Evolutionary conservation across 2,797 vertebrate species (phyloP), one percentile per base, ranked within the genome.

Genomic region (Sebastes paucispinis): DNA sequence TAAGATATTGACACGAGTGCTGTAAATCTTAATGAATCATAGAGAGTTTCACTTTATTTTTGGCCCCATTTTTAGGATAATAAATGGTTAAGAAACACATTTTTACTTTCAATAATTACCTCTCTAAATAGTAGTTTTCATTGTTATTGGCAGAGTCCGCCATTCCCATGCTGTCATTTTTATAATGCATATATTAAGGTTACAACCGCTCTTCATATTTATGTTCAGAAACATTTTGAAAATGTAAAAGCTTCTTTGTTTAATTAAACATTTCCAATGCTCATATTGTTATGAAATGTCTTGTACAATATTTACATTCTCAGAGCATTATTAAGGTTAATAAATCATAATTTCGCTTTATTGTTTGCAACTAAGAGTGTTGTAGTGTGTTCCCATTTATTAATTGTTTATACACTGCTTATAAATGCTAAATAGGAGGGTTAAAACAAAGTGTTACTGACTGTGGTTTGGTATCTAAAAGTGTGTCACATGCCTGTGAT

Each of bases 401-500:
- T 36, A 8, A 22, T 32, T 50, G 20, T 32, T 36, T 8, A 31
- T 39, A 47, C 12, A 10, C 14, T 25, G 25, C 4, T 57, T 20
- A 34, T 66, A 5, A 58, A 63, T 47, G 27, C 5, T 39, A 31
- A 31, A 65, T 31, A 55, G 1, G 1, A 2, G 22, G 10, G 3
- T 20, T 64, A 29, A 71, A 34, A 58, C 6, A 8, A 32, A 27
- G 13, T n/a, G 8, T 43, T 34, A 14, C 11, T 16, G 4, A 13
- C 0, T 34, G 20, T 57, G 7, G 5, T 58, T 67, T 54, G 22
- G 31, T 20, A 7, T 76, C 24, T 50, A 29, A 80, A 75, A 80
- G 54, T 70, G 47, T 68, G 13, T 73, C 54, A 34, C 55, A 32
- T 70, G 47, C 25, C 34, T 43, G 0, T 47, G 58, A 82, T 62